Percentiles rank a stretch among this genome's conserved stretches.
Conservation (phyloP, 1,140 invertebrate genomes). For the Heliconius congener region DNA sequence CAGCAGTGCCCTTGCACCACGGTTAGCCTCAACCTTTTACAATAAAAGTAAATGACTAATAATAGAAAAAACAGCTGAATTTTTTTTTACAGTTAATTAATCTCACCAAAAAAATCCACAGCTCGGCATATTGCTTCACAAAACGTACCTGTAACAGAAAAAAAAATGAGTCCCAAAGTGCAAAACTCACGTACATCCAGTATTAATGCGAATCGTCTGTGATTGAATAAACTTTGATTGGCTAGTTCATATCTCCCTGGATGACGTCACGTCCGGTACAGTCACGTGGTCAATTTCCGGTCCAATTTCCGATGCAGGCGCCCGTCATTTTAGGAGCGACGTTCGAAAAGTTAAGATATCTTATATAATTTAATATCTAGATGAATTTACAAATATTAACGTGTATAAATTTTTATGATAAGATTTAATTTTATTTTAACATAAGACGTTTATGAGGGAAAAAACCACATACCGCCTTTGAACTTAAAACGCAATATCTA, state of each 20-base stretch:
- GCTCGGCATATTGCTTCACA: neutral
- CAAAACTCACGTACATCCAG: neutral
- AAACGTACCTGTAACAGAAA: slow-evolving; percentile 31
- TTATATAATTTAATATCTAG: slow-evolving; percentile 21
- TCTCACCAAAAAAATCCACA: neutral
- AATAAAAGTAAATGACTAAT: too few species aligned
- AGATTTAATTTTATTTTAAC: too few species aligned
- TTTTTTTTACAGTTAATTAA: neutral
- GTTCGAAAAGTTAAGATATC: slow-evolving; percentile 22
- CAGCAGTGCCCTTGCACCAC: too few species aligned
- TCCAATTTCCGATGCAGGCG: slow-evolving; percentile 65
- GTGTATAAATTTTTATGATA: neutral
- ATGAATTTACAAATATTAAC: slow-evolving; percentile 6
- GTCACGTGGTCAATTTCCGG: slow-evolving; percentile 72
- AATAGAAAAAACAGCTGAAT: too few species aligned
- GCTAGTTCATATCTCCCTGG: slow-evolving; percentile 61
- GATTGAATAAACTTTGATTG: slow-evolving; percentile 73
- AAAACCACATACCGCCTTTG: too few species aligned
- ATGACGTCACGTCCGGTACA: slow-evolving; percentile 65
- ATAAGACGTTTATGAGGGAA: too few species aligned
- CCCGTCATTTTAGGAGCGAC: slow-evolving; percentile 33
- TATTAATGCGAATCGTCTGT: slow-evolving; percentile 37
- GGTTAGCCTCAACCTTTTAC: too few species aligned
- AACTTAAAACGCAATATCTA: too few species aligned
- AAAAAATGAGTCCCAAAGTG: slow-evolving; percentile 13